Evolutionary conservation across 1,140 invertebrate genomes (phyloP), one percentile per base, ranked within the genome.

Genomic region (Nylanderia fulva): DNA sequence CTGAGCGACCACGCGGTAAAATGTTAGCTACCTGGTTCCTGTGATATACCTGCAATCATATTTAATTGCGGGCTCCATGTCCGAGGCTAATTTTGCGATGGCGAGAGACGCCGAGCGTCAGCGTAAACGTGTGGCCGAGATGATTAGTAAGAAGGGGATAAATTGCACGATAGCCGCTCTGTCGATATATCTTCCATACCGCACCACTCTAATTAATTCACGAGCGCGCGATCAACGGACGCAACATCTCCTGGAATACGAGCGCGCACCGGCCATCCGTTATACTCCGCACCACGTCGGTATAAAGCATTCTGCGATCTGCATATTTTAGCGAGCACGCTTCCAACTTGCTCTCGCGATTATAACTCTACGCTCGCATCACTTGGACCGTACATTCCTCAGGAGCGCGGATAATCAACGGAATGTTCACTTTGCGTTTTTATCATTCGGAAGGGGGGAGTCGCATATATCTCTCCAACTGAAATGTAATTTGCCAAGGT

Each of bases 181-280:
- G 13, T 82, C 77, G 36, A 72, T 82, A 18, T 45, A 72, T 58
- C 77, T 82, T 58, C n/a, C 39, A 54, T 71, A 60, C 27, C 18
- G 13, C 66, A 33, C 15, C 66, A 24, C 52, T 58, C 71, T 84
- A 84, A 84, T 84, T 84, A 74, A 84, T 84, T 84, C 80, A 52
- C 60, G 42, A 64, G 58, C 71, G 42, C 15, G 42, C 56, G 58
- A 76, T 84, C 63, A 75, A 33, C 71, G 27, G 42, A 36, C 56
- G 54, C 27, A 82, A 82, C 80, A 52, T 52, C 42, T 84, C 56
- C 33, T 42, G 71, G 71, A 75, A 60, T 84, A 27, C 58, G 68
- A n/a, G 27, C 21, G 33, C 24, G 11, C 56, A 15, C 56, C 36
- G n/a, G 48, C 80, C 63, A 64, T 84, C 66, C 11, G 52, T 82